These are phyloP conservation scores for Drosophila kanekoi DNA, from an alignment of 2,888 invertebrate species.

Conservation along the genomic window DNA sequence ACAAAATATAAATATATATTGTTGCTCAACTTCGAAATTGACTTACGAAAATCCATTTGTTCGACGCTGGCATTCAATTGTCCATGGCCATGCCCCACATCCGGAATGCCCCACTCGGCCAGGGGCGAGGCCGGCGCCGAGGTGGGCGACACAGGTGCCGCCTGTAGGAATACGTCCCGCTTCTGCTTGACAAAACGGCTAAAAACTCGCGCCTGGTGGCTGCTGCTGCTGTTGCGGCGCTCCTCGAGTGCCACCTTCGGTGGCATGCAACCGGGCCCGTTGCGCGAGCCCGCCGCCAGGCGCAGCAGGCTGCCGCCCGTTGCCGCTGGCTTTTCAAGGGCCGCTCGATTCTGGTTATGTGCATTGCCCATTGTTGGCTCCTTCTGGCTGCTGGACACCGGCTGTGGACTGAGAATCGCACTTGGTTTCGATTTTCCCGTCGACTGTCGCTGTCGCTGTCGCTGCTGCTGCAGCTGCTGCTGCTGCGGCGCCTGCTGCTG, in stretches of 20 bases:
- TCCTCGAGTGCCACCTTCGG: slow-evolving; percentile 6
- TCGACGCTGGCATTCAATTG: slow-evolving; percentile 73
- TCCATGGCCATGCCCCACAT: slow-evolving; percentile 62
- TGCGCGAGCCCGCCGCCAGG: slow-evolving; percentile 39
- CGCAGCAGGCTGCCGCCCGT: slow-evolving; percentile 34
- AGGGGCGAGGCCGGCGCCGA: slow-evolving; percentile 31
- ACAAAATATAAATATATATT: slow-evolving; percentile 24
- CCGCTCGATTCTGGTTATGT: slow-evolving; percentile 57
- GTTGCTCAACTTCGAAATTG: slow-evolving; percentile 54
- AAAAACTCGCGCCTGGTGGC: slow-evolving; percentile 80
- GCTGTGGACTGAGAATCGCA: slow-evolving; percentile 5
- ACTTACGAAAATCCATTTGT: slow-evolving; percentile 84
- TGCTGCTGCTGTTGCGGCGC: slow-evolving; percentile 14
- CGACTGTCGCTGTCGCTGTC: not conserved
- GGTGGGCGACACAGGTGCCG: slow-evolving; percentile 38
- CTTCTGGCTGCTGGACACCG: too few species aligned
- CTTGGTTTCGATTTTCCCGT: slow-evolving; percentile 11
- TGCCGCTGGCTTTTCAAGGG: slow-evolving; percentile 64
- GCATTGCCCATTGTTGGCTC: slow-evolving; percentile 73
- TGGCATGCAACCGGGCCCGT: slow-evolving; percentile 26
- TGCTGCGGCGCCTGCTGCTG: slow-evolving; percentile 1
- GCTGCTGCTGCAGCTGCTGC: slow-evolving; percentile 5
- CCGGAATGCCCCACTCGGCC: slow-evolving; percentile 35
- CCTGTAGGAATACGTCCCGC: slow-evolving; percentile 66
- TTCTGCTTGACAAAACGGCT: slow-evolving; percentile 82